A percentile compares a stretch with the other conserved stretches of the same genome.
Conservation (phyloP, 53 echinoderm and acorn worm species). For the Echinometra lucunter region DNA sequence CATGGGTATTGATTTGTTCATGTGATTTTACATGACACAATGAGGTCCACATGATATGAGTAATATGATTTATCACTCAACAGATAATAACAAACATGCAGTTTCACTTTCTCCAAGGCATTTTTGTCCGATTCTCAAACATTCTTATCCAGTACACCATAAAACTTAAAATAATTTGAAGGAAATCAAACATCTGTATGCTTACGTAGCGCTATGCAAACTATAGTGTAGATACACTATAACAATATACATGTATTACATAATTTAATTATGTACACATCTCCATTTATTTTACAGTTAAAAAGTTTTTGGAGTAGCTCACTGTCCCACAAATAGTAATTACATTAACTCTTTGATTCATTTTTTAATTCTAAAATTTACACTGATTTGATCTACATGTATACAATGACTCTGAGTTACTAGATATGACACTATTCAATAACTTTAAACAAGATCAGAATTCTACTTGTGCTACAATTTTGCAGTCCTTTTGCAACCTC, state of each 20-base stretch:
- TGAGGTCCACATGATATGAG: too few species aligned
- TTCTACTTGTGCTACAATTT: too few species aligned
- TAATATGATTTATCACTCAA: neutral
- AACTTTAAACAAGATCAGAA: too few species aligned
- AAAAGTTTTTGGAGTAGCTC: neutral
- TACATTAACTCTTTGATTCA: neutral
- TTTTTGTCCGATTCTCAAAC: neutral
- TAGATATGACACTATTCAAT: neutral
- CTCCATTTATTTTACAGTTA: slow-evolving; percentile 6
- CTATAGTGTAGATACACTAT: neutral
- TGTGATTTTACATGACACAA: neutral
- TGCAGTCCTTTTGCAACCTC: too few species aligned
- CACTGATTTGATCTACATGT: neutral
- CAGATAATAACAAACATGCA: neutral
- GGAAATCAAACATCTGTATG: neutral
- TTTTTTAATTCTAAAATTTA: neutral
- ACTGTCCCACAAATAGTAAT: neutral
- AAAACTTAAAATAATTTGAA: neutral
- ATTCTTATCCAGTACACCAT: neutral
- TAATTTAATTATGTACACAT: neutral
- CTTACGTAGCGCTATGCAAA: neutral
- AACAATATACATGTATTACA: neutral
- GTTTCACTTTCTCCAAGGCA: neutral
- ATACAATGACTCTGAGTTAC: neutral
- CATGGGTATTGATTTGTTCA: neutral